A percentile compares a stretch with the other conserved stretches of the same genome.
Conservation (phyloP, 2,888 invertebrate genomes). For the Allacma fusca region DNA sequence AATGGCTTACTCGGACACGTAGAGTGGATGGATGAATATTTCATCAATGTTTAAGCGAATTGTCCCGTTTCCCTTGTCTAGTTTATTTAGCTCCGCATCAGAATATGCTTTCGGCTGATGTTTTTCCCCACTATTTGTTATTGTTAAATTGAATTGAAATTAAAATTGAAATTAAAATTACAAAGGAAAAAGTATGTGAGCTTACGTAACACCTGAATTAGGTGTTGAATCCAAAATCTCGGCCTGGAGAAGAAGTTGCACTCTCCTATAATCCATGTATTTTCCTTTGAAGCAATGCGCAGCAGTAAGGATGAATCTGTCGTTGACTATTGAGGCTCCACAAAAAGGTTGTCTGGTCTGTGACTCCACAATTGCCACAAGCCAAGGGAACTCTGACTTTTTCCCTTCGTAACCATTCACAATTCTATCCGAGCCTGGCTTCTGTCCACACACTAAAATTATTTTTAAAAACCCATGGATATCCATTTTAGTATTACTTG, state of each 20-base stretch:
- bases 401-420: slow-evolving; percentile 52
- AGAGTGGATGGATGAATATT: slow-evolving; percentile 58
- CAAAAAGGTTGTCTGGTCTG: slow-evolving; percentile 57
- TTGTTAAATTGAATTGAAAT: too few relatives aligned
- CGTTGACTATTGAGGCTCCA: slow-evolving; percentile 44
- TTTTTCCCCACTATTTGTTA: background rate
- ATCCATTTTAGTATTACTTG: background rate
- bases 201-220: slow-evolving; percentile 38
- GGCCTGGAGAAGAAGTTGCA: slow-evolving; percentile 40
- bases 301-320: slow-evolving; percentile 45
- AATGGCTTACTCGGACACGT: slow-evolving; percentile 53
- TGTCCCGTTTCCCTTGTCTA: slow-evolving; percentile 52
- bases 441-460: slow-evolving; percentile 54
- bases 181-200: background rate
- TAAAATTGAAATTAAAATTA: too few relatives aligned
- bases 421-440: slow-evolving; percentile 52
- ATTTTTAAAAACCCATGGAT: too few relatives aligned
- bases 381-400: slow-evolving; percentile 58
- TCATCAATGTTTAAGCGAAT: slow-evolving; percentile 50
- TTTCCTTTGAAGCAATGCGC: slow-evolving; percentile 49
- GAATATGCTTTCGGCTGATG: slow-evolving; percentile 46
- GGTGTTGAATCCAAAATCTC: slow-evolving; percentile 38
- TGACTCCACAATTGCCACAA: slow-evolving; percentile 56
- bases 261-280: slow-evolving; percentile 38
- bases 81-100: slow-evolving; percentile 27